phyloP scores from a whole-genome alignment of 2,113 vertebrate species.

The Mesitornis unicolor region DNA sequence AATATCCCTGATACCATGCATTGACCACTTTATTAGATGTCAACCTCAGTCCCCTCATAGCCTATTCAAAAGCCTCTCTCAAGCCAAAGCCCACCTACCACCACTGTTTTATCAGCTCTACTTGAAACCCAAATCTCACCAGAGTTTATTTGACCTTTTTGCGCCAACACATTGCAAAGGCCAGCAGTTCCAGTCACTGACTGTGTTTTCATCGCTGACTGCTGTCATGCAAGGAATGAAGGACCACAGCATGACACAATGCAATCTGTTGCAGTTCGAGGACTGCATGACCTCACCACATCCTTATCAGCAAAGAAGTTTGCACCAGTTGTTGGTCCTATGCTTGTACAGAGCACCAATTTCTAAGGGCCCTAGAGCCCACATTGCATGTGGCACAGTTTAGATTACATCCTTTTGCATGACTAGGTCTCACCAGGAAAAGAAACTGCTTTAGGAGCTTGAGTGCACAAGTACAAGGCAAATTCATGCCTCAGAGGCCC shows the following conservation, averaged over 20 bases:
- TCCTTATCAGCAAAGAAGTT: background rate
- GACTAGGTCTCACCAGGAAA: background rate
- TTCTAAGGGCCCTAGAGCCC: background rate
- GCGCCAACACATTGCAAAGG: background rate
- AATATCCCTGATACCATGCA: background rate
- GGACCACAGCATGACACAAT: background rate
- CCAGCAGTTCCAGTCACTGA: background rate
- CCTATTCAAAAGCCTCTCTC: background rate
- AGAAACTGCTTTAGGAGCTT: background rate
- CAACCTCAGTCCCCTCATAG: background rate
- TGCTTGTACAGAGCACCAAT: background rate
- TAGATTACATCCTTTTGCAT: background rate
- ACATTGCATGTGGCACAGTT: background rate
- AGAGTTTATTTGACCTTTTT: background rate
- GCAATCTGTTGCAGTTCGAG: background rate
- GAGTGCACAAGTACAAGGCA: background rate
- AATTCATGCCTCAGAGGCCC: background rate
- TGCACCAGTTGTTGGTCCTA: background rate
- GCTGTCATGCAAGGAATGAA: background rate
- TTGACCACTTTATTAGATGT: background rate
- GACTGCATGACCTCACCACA: background rate
- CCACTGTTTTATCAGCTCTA: background rate
- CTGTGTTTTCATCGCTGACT: background rate
- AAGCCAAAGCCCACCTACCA: background rate
- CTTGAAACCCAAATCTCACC: background rate